Conservation (phyloP, 1,140 invertebrate species). For the Macrobrachium rosenbergii region DNA sequence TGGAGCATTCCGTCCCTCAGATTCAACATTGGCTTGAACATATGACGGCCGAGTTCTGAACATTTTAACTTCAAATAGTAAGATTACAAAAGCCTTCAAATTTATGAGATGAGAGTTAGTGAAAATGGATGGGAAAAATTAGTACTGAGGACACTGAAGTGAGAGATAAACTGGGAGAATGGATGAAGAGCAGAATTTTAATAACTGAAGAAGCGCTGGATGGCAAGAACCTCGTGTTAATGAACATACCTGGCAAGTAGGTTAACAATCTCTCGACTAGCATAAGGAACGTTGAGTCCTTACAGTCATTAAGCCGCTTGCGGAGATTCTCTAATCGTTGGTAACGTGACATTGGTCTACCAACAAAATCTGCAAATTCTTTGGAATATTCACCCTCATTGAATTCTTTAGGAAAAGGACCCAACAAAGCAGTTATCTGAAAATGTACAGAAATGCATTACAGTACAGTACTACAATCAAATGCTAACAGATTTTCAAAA, state of each 20-base stretch:
- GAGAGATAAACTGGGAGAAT: too few species aligned
- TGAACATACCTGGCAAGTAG: conserved; percentile 57
- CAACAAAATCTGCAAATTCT: conserved; percentile 67
- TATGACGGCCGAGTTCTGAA: too few species aligned
- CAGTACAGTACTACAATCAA: background rate
- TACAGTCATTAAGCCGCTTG: conserved; percentile 62
- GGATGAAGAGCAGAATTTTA: too few species aligned
- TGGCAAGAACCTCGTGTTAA: background rate
- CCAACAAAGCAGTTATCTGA: conserved; percentile 64
- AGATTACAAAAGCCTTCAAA: too few species aligned
- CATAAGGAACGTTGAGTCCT: conserved; percentile 62
- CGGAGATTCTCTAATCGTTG: conserved; percentile 63
- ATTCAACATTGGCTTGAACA: too few species aligned
- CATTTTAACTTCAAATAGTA: too few species aligned
- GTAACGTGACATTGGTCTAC: conserved; percentile 70
- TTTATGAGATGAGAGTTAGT: too few species aligned
- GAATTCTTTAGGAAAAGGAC: conserved; percentile 65
- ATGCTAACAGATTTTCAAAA: background rate
- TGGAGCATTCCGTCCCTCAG: too few species aligned
- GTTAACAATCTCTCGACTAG: conserved; percentile 63
- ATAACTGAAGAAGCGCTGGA: too few species aligned
- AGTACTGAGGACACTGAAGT: too few species aligned
- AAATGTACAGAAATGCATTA: background rate
- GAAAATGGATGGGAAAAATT: too few species aligned
- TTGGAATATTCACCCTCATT: conserved; percentile 63